phyloP scores from a whole-genome alignment of 2,113 vertebrate species.

The Pseudolaguvia tuberculata region DNA sequence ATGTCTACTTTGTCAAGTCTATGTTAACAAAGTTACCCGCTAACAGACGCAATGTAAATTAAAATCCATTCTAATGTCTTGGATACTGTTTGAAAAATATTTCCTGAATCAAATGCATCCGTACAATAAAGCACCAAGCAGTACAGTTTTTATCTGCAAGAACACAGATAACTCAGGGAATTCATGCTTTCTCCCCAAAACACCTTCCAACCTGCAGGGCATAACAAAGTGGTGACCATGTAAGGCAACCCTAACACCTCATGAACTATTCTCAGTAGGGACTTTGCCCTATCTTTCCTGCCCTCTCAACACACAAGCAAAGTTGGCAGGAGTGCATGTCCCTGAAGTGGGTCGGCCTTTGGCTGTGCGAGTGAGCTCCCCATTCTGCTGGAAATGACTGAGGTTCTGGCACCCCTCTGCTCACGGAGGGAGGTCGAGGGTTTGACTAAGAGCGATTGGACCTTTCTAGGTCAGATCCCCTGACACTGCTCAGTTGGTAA shows the following conservation, averaged over 20 bases:
- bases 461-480: slow-evolving; percentile 76
- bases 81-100: background rate
- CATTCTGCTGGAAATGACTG: slow-evolving; percentile 47
- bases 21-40: background rate
- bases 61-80: background rate
- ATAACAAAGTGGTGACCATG: slow-evolving; percentile 28
- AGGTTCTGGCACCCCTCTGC: slow-evolving; percentile 65
- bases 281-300: slow-evolving; percentile 11
- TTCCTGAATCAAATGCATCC: background rate
- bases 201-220: slow-evolving; percentile 28
- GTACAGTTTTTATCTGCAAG: background rate
- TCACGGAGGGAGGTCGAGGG: slow-evolving; percentile 69
- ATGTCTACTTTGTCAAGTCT: too few species aligned
- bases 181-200: slow-evolving; percentile 10
- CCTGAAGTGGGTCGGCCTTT: slow-evolving; percentile 39
- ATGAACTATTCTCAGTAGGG: slow-evolving; percentile 17
- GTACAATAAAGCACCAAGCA: background rate
- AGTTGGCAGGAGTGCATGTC: slow-evolving; percentile 24
- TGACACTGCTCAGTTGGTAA: slow-evolving; percentile 69
- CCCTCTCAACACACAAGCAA: slow-evolving; percentile 11
- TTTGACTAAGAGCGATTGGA: slow-evolving; percentile 68
- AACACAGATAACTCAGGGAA: slow-evolving; percentile 1
- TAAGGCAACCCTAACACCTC: slow-evolving; percentile 15
- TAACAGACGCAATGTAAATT: background rate
- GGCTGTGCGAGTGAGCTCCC: slow-evolving; percentile 34